Conservation (phyloP, 2,797 vertebrate genomes). For the Gastrophryne carolinensis region DNA sequence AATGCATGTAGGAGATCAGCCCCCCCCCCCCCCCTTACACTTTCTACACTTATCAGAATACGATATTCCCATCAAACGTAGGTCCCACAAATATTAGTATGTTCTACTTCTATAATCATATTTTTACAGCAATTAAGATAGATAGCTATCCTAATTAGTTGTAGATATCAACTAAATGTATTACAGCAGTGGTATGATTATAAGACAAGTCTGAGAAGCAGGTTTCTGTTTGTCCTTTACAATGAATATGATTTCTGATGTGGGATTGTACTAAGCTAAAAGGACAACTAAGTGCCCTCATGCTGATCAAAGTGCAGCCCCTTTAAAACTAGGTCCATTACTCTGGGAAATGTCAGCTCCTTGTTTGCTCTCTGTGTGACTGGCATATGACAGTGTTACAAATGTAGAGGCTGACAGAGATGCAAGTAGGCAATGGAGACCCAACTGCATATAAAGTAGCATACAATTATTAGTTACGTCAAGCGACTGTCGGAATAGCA, state of each 20-base stretch:
- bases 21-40: too few relatives aligned
- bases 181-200: not conserved
- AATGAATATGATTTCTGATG: not conserved
- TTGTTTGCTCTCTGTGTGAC: constrained; percentile 18
- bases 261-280: not conserved
- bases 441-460: constrained; percentile 42
- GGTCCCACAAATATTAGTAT: too few relatives aligned
- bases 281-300: not conserved
- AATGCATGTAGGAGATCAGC: too few relatives aligned
- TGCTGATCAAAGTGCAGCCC: not conserved
- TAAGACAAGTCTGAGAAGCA: not conserved
- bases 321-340: constrained; percentile 23
- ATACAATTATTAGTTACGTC: constrained; percentile 34
- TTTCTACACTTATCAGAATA: too few relatives aligned
- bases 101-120: too few relatives aligned
- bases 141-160: too few relatives aligned
- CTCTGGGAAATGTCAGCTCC: not conserved
- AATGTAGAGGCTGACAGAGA: constrained; percentile 1
- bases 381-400: constrained; percentile 36
- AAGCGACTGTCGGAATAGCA: constrained; percentile 21
- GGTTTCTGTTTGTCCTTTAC: not conserved
- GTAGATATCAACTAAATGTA: too few relatives aligned
- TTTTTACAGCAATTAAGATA: too few relatives aligned
- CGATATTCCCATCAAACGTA: too few relatives aligned
- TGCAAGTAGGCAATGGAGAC: constrained; percentile 28